These are phyloP conservation scores for Crotalus viridis DNA, from an alignment of 2,113 vertebrate species.

Conservation along the genomic window DNA sequence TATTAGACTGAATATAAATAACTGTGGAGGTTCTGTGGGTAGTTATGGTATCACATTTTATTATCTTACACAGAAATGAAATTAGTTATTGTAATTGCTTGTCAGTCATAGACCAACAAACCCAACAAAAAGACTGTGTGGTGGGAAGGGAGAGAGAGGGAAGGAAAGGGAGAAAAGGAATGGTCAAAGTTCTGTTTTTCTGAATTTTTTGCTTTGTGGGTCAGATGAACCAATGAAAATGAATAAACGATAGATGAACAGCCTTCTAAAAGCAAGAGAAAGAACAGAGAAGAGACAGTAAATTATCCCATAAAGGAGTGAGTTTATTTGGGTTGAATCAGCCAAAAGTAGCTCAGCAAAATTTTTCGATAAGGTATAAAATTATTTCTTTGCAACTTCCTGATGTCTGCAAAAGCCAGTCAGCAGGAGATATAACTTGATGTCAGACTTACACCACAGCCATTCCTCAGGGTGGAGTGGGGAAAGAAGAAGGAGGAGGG, in stretches of 20 bases:
- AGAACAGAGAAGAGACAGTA: background rate
- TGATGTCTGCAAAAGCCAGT: slow-evolving; percentile 22
- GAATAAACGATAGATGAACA: slow-evolving; percentile 19
- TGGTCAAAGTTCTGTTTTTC: slow-evolving; percentile 45
- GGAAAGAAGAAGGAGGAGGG: background rate
- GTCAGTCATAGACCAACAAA: slow-evolving; percentile 76
- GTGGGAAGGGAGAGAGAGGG: background rate
- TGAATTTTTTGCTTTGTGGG: background rate
- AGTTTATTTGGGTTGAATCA: slow-evolving; percentile 22
- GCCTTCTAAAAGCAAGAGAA: background rate
- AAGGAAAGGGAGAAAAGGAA: slow-evolving; percentile 26
- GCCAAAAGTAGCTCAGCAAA: slow-evolving; percentile 36
- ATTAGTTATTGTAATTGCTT: slow-evolving; percentile 84
- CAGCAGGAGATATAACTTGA: slow-evolving; percentile 35
- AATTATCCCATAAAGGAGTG: background rate
- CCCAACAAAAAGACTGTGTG: slow-evolving; percentile 64
- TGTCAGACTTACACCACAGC: background rate
- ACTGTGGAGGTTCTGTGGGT: slow-evolving; percentile 76
- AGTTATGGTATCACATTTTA: slow-evolving; percentile 78
- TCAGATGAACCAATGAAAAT: background rate
- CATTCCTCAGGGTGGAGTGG: slow-evolving; percentile 8
- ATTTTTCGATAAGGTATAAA: slow-evolving; percentile 33
- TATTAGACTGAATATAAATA: slow-evolving; percentile 80
- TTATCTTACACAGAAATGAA: slow-evolving; percentile 75
- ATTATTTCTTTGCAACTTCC: background rate